Conservation (phyloP, 2,113 vertebrate genomes). For the Synodontis membranacea region DNA sequence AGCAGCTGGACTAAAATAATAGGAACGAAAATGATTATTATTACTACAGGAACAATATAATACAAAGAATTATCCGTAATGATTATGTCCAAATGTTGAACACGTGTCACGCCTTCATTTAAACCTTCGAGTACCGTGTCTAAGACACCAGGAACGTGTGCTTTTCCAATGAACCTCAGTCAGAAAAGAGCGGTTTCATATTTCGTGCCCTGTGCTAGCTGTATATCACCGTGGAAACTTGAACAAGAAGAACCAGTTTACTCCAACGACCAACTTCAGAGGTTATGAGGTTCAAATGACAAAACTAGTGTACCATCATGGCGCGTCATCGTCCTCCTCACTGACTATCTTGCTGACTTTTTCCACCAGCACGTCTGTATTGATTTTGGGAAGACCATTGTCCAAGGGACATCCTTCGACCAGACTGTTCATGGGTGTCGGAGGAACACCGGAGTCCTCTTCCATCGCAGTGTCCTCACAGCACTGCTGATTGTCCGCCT, state of each 20-base stretch:
- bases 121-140: neutral
- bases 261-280: slow-evolving; percentile 3
- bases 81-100: slow-evolving; percentile 23
- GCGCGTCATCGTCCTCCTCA: slow-evolving; percentile 45
- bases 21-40: neutral
- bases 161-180: slow-evolving; percentile 29
- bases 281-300: neutral
- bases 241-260: slow-evolving; percentile 10
- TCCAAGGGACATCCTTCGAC: slow-evolving; percentile 93
- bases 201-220: slow-evolving; percentile 5
- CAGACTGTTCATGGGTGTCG: slow-evolving; percentile 94
- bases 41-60: neutral
- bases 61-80: slow-evolving; percentile 20
- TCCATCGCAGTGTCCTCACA: slow-evolving; percentile 54
- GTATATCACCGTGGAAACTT: slow-evolving; percentile 14
- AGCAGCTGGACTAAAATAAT: slow-evolving; percentile 8
- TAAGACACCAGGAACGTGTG: slow-evolving; percentile 10
- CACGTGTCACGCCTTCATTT: neutral
- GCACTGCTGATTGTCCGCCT: slow-evolving; percentile 39
- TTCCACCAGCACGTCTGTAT: slow-evolving; percentile 79
- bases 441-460: slow-evolving; percentile 77
- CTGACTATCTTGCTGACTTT: slow-evolving; percentile 75
- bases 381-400: slow-evolving; percentile 78
- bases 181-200: slow-evolving; percentile 3
- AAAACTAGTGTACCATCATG: slow-evolving; percentile 30